A percentile compares a stretch with the other conserved stretches of the same genome.
Evolutionary conservation across 2,113 vertebrate species (phyloP).

Genomic region (Solea solea): DNA sequence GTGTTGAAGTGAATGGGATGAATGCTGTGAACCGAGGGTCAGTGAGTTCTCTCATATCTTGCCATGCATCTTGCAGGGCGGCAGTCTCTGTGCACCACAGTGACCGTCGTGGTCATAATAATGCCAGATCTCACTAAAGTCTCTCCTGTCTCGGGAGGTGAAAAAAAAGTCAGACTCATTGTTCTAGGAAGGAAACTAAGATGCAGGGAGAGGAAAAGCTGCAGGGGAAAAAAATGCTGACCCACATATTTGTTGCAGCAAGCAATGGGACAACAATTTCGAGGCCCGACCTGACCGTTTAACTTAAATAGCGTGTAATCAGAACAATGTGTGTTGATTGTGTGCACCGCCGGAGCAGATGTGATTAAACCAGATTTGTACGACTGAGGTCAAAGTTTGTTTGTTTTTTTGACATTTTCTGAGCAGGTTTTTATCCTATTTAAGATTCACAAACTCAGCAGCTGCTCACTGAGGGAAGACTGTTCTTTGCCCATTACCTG

Average conservation of each 20-base stretch:
- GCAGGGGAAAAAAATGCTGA: slow-evolving; percentile 51
- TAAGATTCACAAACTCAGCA: slow-evolving; percentile 6
- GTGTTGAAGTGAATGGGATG: not conserved
- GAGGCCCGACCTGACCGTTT: slow-evolving; percentile 55
- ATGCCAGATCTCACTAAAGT: slow-evolving; percentile 36
- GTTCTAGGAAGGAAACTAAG: slow-evolving; percentile 70
- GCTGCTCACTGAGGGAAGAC: slow-evolving; percentile 34
- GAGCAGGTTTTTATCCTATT: slow-evolving; percentile 34
- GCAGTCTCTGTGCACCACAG: not conserved
- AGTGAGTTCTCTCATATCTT: slow-evolving; percentile 45
- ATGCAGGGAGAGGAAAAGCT: slow-evolving; percentile 54
- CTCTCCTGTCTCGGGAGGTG: slow-evolving; percentile 22
- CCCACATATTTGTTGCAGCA: slow-evolving; percentile 64
- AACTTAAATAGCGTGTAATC: slow-evolving; percentile 63
- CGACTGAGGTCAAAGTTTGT: slow-evolving; percentile 35
- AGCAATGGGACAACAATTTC: slow-evolving; percentile 62
- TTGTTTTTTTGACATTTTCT: not conserved
- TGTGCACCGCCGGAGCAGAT: slow-evolving; percentile 45
- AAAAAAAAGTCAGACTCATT: slow-evolving; percentile 60
- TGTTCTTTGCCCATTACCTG: slow-evolving; percentile 26
- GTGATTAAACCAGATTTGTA: slow-evolving; percentile 68
- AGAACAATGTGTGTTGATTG: slow-evolving; percentile 74
- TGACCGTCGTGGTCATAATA: slow-evolving; percentile 43
- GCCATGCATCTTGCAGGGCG: slow-evolving; percentile 11
- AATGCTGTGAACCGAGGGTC: slow-evolving; percentile 23